A percentile compares a stretch with the other conserved stretches of the same genome.
phyloP scores from a whole-genome alignment of 1,140 invertebrate species.

The Drosophila sulfurigaster region DNA sequence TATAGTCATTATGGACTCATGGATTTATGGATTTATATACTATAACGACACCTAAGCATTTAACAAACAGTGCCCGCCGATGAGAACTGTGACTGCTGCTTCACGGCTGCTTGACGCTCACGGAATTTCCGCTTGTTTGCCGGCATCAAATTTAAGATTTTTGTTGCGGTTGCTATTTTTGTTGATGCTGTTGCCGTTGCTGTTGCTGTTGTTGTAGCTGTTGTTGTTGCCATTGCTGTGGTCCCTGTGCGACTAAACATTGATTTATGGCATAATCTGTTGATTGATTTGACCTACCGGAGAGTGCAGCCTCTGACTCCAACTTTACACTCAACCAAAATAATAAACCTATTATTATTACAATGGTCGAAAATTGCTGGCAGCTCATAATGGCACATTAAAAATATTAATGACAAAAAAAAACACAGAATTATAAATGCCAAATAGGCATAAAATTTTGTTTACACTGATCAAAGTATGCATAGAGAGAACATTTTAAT shows the following conservation, averaged over 20 bases:
- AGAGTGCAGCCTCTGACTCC: constrained; percentile 31
- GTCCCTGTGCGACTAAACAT: constrained; percentile 5
- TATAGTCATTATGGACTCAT: constrained; percentile 64
- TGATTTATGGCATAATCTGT: constrained; percentile 57
- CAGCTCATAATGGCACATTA: neutral
- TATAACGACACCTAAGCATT: constrained; percentile 13
- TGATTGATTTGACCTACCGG: constrained; percentile 72
- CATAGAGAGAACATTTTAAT: neutral
- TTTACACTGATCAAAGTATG: neutral
- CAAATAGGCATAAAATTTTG: neutral
- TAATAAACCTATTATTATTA: neutral
- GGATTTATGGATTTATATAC: constrained; percentile 39
- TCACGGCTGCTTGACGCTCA: constrained; percentile 60
- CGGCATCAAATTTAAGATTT: constrained; percentile 32
- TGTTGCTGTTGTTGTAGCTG: neutral
- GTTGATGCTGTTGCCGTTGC: neutral
- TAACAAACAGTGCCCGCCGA: constrained; percentile 33
- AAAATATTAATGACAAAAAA: too few species aligned
- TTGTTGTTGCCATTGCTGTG: neutral
- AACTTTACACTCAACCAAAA: constrained; percentile 2
- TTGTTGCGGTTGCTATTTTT: neutral
- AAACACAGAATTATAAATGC: neutral
- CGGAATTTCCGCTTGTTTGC: constrained; percentile 66
- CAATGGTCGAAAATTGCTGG: neutral
- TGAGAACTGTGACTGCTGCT: constrained; percentile 46